Conservation (phyloP, 2,888 invertebrate species). For the Drosophila melanocephala region DNA sequence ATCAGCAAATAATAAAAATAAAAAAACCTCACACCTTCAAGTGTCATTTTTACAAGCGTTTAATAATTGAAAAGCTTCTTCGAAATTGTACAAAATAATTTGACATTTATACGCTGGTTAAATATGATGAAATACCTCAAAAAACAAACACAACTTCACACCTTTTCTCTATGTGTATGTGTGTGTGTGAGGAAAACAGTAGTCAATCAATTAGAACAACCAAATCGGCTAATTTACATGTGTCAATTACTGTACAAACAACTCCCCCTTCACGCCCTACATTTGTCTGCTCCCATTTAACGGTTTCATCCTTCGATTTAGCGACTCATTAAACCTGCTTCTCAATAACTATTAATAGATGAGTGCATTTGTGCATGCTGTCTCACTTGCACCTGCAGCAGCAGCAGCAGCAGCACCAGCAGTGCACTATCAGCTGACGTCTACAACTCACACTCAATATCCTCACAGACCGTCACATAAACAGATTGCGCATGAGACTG, state of each 20-base stretch:
- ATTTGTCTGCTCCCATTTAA: background rate
- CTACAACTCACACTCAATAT: background rate
- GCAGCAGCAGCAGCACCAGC: constrained; percentile 8
- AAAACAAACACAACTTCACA: constrained; percentile 23
- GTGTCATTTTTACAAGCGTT: constrained; percentile 53
- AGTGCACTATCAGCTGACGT: background rate
- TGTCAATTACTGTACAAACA: constrained; percentile 63
- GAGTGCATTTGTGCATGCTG: constrained; percentile 10
- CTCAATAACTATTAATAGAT: constrained; percentile 33
- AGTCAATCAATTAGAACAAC: constrained; percentile 72
- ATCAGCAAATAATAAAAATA: constrained; percentile 16
- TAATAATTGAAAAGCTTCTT: constrained; percentile 56
- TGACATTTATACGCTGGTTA: constrained; percentile 71
- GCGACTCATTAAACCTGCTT: constrained; percentile 35
- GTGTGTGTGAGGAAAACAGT: constrained; percentile 14
- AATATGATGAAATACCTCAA: constrained; percentile 34
- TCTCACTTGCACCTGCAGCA: constrained; percentile 23
- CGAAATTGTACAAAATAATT: constrained; percentile 58
- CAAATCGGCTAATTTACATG: constrained; percentile 57
- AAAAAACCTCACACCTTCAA: constrained; percentile 18
- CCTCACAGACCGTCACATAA: constrained; percentile 18
- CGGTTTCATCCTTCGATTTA: constrained; percentile 21
- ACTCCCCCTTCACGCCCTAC: background rate
- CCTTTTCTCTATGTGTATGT: constrained; percentile 5
- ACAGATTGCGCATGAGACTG: background rate